Conservation (phyloP, 2,113 vertebrate species). For the Pteronura brasiliensis region DNA sequence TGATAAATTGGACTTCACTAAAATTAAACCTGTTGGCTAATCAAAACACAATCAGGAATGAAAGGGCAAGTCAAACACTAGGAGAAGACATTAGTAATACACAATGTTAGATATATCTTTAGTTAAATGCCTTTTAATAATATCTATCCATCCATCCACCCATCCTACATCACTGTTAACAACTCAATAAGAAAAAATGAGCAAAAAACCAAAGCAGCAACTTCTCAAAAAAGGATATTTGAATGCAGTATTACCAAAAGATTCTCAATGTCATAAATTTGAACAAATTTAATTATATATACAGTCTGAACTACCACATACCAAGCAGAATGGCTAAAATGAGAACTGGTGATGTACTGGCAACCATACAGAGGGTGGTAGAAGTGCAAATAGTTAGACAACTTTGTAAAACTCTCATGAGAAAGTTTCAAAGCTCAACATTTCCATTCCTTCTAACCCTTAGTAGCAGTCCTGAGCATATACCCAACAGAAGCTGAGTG, state of each 20-base stretch:
- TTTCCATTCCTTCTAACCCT: neutral
- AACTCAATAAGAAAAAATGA: neutral
- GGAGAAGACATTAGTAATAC: neutral
- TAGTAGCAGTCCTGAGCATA: neutral
- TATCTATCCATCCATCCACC: neutral
- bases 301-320: neutral
- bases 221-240: neutral
- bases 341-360: neutral
- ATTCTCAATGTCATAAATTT: neutral
- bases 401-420: neutral
- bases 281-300: neutral
- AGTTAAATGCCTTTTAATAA: neutral
- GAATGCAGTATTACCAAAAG: neutral
- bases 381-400: neutral
- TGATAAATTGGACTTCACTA: neutral
- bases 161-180: neutral
- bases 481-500: neutral
- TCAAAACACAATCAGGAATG: neutral
- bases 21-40: neutral
- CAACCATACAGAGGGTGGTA: neutral
- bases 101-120: neutral
- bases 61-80: neutral
- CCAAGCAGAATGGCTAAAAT: neutral
- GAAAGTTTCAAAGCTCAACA: neutral
- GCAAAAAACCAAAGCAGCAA: neutral